These are phyloP conservation scores for Erannis defoliaria DNA, from an alignment of 2,888 invertebrate genomes.

Conservation along the genomic window DNA sequence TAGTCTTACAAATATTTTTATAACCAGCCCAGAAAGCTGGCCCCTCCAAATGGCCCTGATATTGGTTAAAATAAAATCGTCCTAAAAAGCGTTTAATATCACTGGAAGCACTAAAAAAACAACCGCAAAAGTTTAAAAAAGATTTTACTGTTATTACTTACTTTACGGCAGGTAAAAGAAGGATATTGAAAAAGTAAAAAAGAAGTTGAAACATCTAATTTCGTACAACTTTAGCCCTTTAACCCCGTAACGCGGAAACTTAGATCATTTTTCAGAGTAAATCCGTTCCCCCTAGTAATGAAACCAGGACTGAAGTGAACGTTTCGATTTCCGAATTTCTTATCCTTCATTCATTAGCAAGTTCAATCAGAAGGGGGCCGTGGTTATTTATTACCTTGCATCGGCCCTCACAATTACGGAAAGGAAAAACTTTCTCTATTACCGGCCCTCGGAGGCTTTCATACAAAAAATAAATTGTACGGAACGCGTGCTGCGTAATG, in stretches of 20 bases:
- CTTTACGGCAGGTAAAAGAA: constrained; percentile 29
- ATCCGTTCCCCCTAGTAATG: constrained; percentile 56
- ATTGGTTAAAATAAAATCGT: constrained; percentile 1
- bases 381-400: constrained; percentile 84
- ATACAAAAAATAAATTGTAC: constrained; percentile 81
- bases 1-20: no score
- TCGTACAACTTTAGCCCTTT: constrained; percentile 32
- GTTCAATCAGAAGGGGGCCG: constrained; percentile 83
- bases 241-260: constrained; percentile 60
- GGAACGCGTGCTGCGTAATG: constrained; percentile 76
- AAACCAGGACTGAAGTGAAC: constrained; percentile 50
- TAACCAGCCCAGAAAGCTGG: no score
- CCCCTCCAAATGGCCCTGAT: no score
- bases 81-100: constrained; percentile 10
- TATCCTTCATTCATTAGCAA: constrained; percentile 85
- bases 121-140: constrained; percentile 30
- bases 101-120: constrained; percentile 25
- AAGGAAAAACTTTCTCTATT: constrained; percentile 85
- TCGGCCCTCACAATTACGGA: constrained; percentile 83
- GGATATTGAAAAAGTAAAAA: constrained; percentile 38
- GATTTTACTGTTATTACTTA: constrained; percentile 27
- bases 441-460: constrained; percentile 76
- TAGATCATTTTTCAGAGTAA: constrained; percentile 75
- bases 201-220: constrained; percentile 31
- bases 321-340: constrained; percentile 81